Base-by-base conservation (phyloP, 2,888 invertebrate species). In the Adelognathus sp. region DNA sequence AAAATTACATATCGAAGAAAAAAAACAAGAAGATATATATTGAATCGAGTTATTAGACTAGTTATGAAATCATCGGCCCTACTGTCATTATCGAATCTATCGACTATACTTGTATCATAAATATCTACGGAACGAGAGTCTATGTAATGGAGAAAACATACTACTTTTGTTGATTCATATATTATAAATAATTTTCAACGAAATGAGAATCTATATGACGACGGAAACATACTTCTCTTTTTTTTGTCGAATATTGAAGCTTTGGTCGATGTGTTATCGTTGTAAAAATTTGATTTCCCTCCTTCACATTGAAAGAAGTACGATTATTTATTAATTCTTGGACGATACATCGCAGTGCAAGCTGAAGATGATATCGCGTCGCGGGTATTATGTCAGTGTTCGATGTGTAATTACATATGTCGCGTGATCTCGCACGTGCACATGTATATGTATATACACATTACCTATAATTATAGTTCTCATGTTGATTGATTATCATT, bases 381-480 rank as follows among this genome's bases (percentile, higher is more conserved):
- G 63, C 52, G 54, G 71, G 58, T 74, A 60, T 41, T 60, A 63
- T 69, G 52, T 73, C 69, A 41, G 58, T 63, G 69, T 78, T 80
- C 56, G 58, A 74, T 75, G 71, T 78, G 67, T 71, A 75, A 54
- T 56, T 67, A 69, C 74, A 77, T 74, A 73, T 77, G 74, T 79
- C 79, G 56, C 69, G 76, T 75, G n/a, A 60, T 73, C 74, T 64
- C 52, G 75, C 76, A 79, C 76, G 80, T 80, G 69, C 52, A 21
- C 50, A 24, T 50, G 50, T 50, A 50, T 69, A 78, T 81, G 79
- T 81, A 79, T 58, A 82, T 61, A 80, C 78, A 74, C 74, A 77
- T 76, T 69, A n/a, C n/a, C 50, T 50, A n/a, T 50, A 50, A 69
- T 66, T 69, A 78, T 24, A 60, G 58, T 73, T 74, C 73, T 66